phyloP scores from a whole-genome alignment of 2,888 invertebrate species.

The Epinotia bilunana region DNA sequence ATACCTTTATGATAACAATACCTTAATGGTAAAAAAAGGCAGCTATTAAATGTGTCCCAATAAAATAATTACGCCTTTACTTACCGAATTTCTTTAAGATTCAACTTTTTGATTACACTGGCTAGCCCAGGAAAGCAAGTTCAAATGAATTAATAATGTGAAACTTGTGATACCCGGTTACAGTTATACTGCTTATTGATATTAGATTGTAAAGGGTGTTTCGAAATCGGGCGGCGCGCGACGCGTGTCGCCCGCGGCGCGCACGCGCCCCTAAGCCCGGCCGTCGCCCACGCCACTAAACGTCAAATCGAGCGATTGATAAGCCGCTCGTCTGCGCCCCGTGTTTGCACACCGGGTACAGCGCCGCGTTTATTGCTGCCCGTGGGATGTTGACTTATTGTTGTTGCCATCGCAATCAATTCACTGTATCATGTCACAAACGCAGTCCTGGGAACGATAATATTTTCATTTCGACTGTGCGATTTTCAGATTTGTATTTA shows the following conservation, averaged over 20 bases:
- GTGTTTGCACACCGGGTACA: constrained; percentile 65
- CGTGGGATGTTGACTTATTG: constrained; percentile 69
- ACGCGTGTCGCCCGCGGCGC: constrained; percentile 54
- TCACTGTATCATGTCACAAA: constrained; percentile 51
- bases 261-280: constrained; percentile 70
- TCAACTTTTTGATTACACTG: too few relatives aligned
- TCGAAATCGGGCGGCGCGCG: constrained; percentile 33
- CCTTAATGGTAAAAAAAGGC: too few relatives aligned
- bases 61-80: too few relatives aligned
- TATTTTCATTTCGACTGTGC: constrained; percentile 64
- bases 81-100: too few relatives aligned
- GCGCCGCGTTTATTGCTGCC: constrained; percentile 54
- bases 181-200: constrained; percentile 31
- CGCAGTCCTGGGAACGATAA: constrained; percentile 66
- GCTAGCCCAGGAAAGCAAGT: too few relatives aligned
- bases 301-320: constrained; percentile 75
- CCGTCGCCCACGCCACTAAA: constrained; percentile 69
- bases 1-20: too few relatives aligned
- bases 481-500: constrained; percentile 46
- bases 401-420: constrained; percentile 57
- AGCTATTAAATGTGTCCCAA: too few relatives aligned
- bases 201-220: constrained; percentile 38
- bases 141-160: constrained; percentile 25
- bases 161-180: constrained; percentile 27
- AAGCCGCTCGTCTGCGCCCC: constrained; percentile 61